Conservation (phyloP, 2,113 vertebrate genomes). For the Laticauda colubrina region DNA sequence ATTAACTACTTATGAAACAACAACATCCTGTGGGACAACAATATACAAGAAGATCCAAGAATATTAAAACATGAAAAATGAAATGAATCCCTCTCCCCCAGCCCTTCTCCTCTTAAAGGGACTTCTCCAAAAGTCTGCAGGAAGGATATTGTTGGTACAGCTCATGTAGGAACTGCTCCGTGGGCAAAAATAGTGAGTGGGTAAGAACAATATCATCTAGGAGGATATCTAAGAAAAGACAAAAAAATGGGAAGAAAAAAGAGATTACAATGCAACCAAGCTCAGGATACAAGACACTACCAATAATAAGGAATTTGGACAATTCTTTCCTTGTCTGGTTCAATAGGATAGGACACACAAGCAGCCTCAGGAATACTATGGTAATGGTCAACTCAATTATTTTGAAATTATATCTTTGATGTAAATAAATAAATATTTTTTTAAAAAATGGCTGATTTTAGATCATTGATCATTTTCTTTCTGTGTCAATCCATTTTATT, state of each 20-base stretch:
- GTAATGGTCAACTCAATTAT: too few relatives aligned
- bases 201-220: slow-evolving; percentile 95
- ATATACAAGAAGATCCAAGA: background rate
- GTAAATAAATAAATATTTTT: too few relatives aligned
- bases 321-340: background rate
- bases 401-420: too few relatives aligned
- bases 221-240: slow-evolving; percentile 76
- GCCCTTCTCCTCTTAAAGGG: background rate
- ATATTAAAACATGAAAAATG: background rate
- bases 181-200: slow-evolving; percentile 92
- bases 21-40: background rate
- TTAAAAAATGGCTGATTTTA: too few relatives aligned
- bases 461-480: too few relatives aligned
- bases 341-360: too few relatives aligned
- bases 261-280: background rate
- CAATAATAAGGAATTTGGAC: background rate
- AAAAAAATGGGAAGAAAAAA: background rate
- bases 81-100: background rate
- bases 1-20: background rate
- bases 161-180: slow-evolving; percentile 90
- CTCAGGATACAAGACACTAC: slow-evolving; percentile 3
- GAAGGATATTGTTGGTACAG: slow-evolving; percentile 95
- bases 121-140: background rate
- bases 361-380: too few relatives aligned
- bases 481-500: too few relatives aligned